phyloP scores from a whole-genome alignment of 2,113 vertebrate genomes.

The Nestor notabilis region DNA sequence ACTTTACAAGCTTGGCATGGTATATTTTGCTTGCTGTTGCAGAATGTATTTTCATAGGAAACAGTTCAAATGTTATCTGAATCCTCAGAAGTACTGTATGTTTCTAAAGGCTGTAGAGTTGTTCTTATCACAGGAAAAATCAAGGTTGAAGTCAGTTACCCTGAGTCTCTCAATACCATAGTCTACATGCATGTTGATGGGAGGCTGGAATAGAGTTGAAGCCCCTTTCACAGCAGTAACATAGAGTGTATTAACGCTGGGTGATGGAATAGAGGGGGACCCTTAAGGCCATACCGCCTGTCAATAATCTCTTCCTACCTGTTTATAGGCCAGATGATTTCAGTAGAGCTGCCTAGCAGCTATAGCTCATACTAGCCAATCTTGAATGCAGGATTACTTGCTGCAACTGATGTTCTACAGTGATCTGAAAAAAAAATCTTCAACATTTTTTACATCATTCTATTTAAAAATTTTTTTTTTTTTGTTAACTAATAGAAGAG shows the following conservation, averaged over 20 bases:
- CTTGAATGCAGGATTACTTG: not conserved
- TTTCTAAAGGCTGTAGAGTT: not conserved
- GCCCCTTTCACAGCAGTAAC: not conserved
- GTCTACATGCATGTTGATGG: not conserved
- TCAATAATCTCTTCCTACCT: not conserved
- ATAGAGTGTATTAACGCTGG: not conserved
- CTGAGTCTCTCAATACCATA: accelerated
- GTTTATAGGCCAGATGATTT: not conserved
- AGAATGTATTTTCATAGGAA: not conserved
- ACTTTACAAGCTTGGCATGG: not conserved
- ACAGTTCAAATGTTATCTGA: not conserved
- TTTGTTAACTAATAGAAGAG: not conserved
- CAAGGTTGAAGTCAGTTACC: not conserved
- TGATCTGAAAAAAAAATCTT: not conserved
- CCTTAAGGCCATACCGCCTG: not conserved
- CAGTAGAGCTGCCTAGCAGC: not conserved
- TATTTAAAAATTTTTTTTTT: not conserved
- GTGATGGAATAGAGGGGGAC: not conserved
- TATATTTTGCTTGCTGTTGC: not conserved
- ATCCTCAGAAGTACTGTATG: not conserved
- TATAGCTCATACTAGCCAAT: not conserved
- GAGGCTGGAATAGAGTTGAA: not conserved
- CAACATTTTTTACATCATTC: not conserved
- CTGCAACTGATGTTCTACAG: not conserved
- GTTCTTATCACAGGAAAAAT: not conserved